Evolutionary conservation across 2,888 invertebrate genomes (phyloP).

Genomic region (Napeogenes inachia): DNA sequence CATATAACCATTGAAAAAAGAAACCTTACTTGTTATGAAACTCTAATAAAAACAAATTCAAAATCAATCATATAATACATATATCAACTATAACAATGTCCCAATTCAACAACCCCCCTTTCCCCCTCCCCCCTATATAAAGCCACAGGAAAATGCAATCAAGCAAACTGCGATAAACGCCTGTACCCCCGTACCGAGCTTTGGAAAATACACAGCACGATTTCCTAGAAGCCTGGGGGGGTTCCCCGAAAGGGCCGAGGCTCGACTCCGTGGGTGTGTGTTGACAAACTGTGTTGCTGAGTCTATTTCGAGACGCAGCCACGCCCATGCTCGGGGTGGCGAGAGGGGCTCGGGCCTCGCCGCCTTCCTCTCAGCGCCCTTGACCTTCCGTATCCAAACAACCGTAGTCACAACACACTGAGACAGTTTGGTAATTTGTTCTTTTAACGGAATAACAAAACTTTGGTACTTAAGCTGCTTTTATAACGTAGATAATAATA

Average conservation of each 20-base stretch:
- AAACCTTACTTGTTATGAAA: too few relatives aligned
- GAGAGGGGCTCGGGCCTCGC: constrained; percentile 27
- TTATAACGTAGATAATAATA: not conserved
- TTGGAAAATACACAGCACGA: constrained; percentile 10
- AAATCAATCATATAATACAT: too few relatives aligned
- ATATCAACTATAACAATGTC: too few relatives aligned
- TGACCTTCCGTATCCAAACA: constrained; percentile 74
- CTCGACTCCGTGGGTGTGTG: constrained; percentile 67
- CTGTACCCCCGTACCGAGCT: not conserved
- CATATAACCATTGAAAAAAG: too few relatives aligned
- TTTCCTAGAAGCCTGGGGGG: constrained; percentile 20
- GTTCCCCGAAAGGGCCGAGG: constrained; percentile 33
- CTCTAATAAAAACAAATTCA: too few relatives aligned
- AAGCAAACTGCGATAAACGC: too few relatives aligned
- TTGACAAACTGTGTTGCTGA: constrained; percentile 69
- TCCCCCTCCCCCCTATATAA: too few relatives aligned
- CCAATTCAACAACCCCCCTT: too few relatives aligned
- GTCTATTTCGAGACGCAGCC: constrained; percentile 59
- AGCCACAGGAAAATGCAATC: too few relatives aligned
- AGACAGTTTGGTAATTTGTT: constrained; percentile 43
- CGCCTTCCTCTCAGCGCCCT: constrained; percentile 54
- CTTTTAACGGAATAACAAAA: constrained; percentile 28
- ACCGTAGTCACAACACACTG: constrained; percentile 70
- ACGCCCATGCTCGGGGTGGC: constrained; percentile 33
- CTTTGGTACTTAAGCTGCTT: constrained; percentile 16